A percentile compares a stretch with the other conserved stretches of the same genome.
Evolutionary conservation across 2,113 vertebrate species (phyloP).

Genomic region (Mus musculus): GRCm39 chr16:76482501-76483000

Average conservation of each 20-base stretch:
- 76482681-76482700: slow-evolving; percentile 67
- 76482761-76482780: slow-evolving; percentile 11
- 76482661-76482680: slow-evolving; percentile 11
- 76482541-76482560: slow-evolving; percentile 85
- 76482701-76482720: slow-evolving; percentile 61
- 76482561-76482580: slow-evolving; percentile 56
- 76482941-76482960: slow-evolving; percentile 53
- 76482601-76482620: slow-evolving; percentile 65
- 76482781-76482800: not conserved
- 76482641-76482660: slow-evolving; percentile 74
- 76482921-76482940: slow-evolving; percentile 45
- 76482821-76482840: slow-evolving; percentile 52
- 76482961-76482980: slow-evolving; percentile 64
- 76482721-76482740: slow-evolving; percentile 13
- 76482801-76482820: slow-evolving; percentile 56
- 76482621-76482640: slow-evolving; percentile 54
- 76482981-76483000: not conserved
- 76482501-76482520: slow-evolving; percentile 82
- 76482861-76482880: slow-evolving; percentile 67
- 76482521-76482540: slow-evolving; percentile 85
- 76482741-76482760: slow-evolving; percentile 71
- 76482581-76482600: slow-evolving; percentile 71
- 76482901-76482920: slow-evolving; percentile 65
- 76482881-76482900: slow-evolving; percentile 61
- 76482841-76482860: slow-evolving; percentile 77